Percentiles rank a stretch among this genome's conserved stretches.
phyloP scores from a whole-genome alignment of 2,797 vertebrate genomes.

The Eulemur coronatus region DNA sequence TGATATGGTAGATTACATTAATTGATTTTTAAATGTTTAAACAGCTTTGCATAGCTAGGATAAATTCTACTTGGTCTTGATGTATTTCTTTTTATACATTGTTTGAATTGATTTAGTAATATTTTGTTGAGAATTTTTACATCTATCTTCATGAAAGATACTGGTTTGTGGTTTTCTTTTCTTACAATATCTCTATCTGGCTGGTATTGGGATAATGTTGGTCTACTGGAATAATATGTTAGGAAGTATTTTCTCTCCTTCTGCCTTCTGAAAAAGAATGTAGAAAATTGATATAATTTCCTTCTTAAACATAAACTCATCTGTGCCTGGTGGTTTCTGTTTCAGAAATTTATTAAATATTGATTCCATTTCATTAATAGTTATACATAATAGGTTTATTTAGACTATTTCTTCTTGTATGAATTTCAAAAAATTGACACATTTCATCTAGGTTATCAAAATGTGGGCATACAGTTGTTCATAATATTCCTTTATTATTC shows the following conservation, averaged over 20 bases:
- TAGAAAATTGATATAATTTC: background rate
- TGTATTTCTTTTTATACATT: background rate
- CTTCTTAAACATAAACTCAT: background rate
- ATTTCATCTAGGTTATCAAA: background rate
- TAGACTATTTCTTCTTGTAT: background rate
- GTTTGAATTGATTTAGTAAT: background rate
- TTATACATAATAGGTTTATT: background rate
- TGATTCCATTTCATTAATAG: background rate
- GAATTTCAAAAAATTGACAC: background rate
- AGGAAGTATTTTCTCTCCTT: too few species aligned
- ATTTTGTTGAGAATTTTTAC: too few species aligned
- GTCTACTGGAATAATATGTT: too few species aligned
- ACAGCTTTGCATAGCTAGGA: background rate
- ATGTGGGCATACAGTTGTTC: background rate
- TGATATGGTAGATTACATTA: background rate
- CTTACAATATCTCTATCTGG: too few species aligned
- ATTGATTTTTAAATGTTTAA: background rate
- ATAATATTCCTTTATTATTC: background rate
- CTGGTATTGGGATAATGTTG: too few species aligned
- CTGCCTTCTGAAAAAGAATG: too few species aligned
- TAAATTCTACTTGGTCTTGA: background rate
- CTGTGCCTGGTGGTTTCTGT: background rate
- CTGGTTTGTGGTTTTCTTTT: too few species aligned
- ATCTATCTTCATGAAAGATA: too few species aligned
- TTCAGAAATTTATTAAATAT: too few species aligned